These are phyloP conservation scores for Buphagus erythrorhynchus DNA, from an alignment of 2,797 vertebrate species.

Conservation along the genomic window DNA sequence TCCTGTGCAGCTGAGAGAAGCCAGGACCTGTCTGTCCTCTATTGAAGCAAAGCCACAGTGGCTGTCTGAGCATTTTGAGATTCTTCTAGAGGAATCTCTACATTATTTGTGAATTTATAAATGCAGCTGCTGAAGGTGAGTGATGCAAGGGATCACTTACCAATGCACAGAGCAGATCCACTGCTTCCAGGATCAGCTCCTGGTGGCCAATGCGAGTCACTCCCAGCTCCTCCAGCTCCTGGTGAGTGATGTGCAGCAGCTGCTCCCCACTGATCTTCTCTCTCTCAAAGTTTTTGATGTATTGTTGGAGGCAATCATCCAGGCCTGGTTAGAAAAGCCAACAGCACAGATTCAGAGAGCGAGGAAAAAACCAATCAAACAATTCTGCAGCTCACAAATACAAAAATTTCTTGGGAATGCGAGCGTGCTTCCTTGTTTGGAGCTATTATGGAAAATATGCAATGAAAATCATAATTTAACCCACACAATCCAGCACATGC, in stretches of 20 bases:
- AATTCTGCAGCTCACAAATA: not conserved
- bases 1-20: not conserved
- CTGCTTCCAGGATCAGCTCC: constrained; percentile 90
- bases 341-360: not conserved
- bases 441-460: fast-evolving
- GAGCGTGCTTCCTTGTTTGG: not conserved
- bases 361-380: not conserved
- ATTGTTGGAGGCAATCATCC: constrained; percentile 90
- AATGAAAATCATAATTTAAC: not conserved
- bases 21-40: not conserved
- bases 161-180: constrained; percentile 88
- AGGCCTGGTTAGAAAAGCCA: constrained; percentile 77
- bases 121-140: not conserved
- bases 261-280: constrained; percentile 90
- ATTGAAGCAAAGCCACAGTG: not conserved
- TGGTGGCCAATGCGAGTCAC: constrained; percentile 90
- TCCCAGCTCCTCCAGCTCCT: constrained; percentile 90
- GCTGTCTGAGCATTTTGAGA: not conserved
- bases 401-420: not conserved
- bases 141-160: constrained; percentile 71
- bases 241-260: constrained; percentile 90
- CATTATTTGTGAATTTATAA: not conserved
- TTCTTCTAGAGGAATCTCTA: not conserved
- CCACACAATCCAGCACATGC: fast-evolving
- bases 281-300: constrained; percentile 91